Base-by-base conservation (phyloP, 23 tunicate species). In the Phallusia fumigata region DNA sequence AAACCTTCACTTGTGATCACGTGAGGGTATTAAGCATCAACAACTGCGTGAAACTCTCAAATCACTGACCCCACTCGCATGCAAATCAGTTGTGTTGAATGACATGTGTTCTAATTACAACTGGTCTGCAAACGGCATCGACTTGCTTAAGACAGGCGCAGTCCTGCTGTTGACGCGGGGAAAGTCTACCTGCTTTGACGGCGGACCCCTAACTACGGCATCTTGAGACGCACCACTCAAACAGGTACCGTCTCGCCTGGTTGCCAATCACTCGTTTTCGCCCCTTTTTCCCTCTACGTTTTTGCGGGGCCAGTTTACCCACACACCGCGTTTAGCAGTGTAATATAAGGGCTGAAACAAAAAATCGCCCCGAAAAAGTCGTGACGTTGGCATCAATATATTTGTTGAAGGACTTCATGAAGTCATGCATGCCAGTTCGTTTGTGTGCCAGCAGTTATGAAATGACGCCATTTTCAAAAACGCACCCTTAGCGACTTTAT, bases 201-300 rank as follows among this genome's bases (percentile, higher is more conserved):
- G 78, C 78, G 78, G 30, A 74, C 22, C 44, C 78, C 44, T 34
- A 19, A 33, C 78, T 74, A 33, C 78, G 33, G 44, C 44, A 33
- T 34, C 40, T 74, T 34, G 78, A 74, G 78, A 30, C 35, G 78
- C 12, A 21, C 33, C 32, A 11, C 40, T 34, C 78, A 34, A 74
- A 74, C 78, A 74, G 44, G 78, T 74, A 21, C n/a, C 44, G 78
- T 74, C 78, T 74, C 78, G 78, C 78, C 44, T 34, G 78, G 78
- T 74, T 74, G 78, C 44, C 78, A 74, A 74, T 74, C 78, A 33
- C 30, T 74, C 78, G 78, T 74, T 74, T 74, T 34, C 78, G 78
- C 78, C 78, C 30, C 19, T 74, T 74, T 74, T 30, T 16, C 74
- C 78, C 22, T 58, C 69, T 58, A 16, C 13, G 69, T 13, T 58